Evolutionary conservation across 2,888 invertebrate genomes (phyloP), one percentile per base, ranked within the genome.

Genomic region (Carcina quercana): DNA sequence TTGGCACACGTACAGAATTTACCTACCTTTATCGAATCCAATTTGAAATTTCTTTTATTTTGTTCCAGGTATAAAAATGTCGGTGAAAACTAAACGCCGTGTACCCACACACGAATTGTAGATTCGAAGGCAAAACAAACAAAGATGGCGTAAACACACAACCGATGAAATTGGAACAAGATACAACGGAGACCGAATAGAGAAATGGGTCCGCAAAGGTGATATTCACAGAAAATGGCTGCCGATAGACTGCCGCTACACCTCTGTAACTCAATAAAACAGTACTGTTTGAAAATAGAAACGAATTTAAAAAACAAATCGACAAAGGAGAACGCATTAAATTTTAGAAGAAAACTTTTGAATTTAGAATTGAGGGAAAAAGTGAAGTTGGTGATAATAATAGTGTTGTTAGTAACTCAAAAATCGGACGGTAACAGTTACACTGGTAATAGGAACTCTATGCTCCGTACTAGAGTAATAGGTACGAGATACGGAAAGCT

Each of bases 401-500:
- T 75, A 47, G 57, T 78, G 40, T 51, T 79, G 42, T 40, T 76
- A 11, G 46, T 74, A 38, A 68, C 62, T 43, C 68, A 71, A 29
- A 61, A 63, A 44, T 69, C 73, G 25, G 56, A 64, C 53, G 75
- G 79, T 39, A 80, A 71, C 52, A 72, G 69, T 48, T 79, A 73
- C 42, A 60, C 58, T 43, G 67, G 68, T 41, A 71, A 73, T 37
- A 73, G 83, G 39, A 91, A 91, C 76, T 90, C 90, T 29, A 89
- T 92, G 68, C 72, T 91, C 44, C 89, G 92, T 58, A 91, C 93
- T 38, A 87, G 94, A 45, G 90, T 94, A 48, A 92, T 95, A 32
- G 90, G 91, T 47, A 94, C 95, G 3, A 87, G 93, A 21, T 95
- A 94, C 85, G 95, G 95, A 3, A 90, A 92, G 39, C 80, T 95